Conservation (phyloP, 2,888 invertebrate genomes). For the Drosophila fungiperda region DNA sequence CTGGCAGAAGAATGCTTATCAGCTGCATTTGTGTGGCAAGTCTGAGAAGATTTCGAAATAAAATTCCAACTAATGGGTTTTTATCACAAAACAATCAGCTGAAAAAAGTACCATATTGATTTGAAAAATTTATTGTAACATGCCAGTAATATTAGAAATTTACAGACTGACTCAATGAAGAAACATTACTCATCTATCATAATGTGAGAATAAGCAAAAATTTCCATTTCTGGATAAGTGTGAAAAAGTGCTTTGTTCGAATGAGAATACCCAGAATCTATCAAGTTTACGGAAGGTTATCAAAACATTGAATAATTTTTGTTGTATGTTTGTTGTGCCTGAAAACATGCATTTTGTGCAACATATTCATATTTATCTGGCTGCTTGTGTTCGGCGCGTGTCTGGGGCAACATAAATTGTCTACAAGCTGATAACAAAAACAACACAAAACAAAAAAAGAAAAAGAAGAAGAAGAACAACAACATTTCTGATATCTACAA, state of each 20-base stretch:
- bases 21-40: conserved; percentile 3
- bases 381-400: conserved; percentile 11
- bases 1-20: conserved; percentile 26
- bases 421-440: conserved; percentile 22
- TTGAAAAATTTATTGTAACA: not conserved
- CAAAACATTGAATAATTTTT: not conserved
- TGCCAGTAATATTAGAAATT: too few relatives aligned
- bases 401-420: conserved; percentile 20
- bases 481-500: conserved; percentile 25
- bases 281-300: not conserved
- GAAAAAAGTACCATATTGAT: not conserved
- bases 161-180: too few relatives aligned
- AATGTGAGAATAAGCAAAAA: not conserved
- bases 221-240: not conserved
- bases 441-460: not conserved
- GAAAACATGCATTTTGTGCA: not conserved
- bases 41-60: conserved; percentile 6
- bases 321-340: not conserved
- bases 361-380: not conserved
- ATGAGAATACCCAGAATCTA: not conserved
- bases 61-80: not conserved
- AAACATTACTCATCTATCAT: not conserved
- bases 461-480: not conserved
- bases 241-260: not conserved
- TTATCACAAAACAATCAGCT: not conserved